These are phyloP conservation scores for Drosophila subquinaria DNA, from an alignment of 2,888 invertebrate species.

Conservation along the genomic window DNA sequence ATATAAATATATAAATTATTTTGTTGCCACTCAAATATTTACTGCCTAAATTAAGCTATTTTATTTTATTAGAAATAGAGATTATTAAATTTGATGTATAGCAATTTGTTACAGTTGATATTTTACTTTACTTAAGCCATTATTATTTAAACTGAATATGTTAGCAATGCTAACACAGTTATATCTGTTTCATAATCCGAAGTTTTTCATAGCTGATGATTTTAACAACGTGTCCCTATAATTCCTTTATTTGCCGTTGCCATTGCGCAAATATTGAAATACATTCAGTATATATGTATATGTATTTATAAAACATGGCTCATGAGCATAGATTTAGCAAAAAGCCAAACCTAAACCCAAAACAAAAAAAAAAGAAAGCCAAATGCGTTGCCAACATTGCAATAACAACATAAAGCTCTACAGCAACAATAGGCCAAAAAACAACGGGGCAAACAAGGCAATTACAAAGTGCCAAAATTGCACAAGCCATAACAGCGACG, in stretches of 20 bases:
- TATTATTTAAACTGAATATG: conserved; percentile 10
- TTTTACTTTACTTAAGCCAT: neutral
- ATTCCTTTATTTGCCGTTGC: conserved; percentile 57
- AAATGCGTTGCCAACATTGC: conserved; percentile 70
- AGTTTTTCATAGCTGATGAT: conserved; percentile 7
- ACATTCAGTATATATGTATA: conserved; percentile 23
- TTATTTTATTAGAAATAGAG: neutral
- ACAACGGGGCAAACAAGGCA: conserved; percentile 77
- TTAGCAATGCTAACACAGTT: conserved; percentile 3
- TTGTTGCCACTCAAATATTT: neutral
- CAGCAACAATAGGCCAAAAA: conserved; percentile 61
- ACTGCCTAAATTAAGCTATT: neutral
- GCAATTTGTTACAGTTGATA: neutral
- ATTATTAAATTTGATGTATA: neutral
- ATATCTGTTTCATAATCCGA: conserved; percentile 16
- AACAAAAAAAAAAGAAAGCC: conserved; percentile 26
- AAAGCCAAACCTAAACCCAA: conserved; percentile 45
- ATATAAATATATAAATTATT: too few species aligned
- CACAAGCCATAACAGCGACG: conserved; percentile 76
- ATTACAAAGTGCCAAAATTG: conserved; percentile 80
- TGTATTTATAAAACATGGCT: conserved; percentile 57
- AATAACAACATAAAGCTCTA: conserved; percentile 51
- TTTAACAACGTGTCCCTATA: conserved; percentile 29
- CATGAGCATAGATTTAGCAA: conserved; percentile 68
- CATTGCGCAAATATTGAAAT: conserved; percentile 69